Conservation (phyloP, 2,113 vertebrate species). For the Pangasianodon gigas region DNA sequence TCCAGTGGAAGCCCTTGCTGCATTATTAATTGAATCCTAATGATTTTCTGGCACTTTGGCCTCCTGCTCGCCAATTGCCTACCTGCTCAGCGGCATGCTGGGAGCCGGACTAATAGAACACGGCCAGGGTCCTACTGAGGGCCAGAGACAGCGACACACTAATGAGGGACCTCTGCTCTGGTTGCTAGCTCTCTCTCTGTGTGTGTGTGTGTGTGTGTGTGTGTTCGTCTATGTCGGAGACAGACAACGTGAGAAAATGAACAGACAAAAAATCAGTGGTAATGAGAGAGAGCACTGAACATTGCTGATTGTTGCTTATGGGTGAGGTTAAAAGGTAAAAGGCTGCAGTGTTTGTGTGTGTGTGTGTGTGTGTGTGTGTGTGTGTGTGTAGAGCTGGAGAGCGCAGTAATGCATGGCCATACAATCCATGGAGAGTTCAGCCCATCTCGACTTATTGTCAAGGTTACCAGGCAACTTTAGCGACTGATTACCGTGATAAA, state of each 20-base stretch:
- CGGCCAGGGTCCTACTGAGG: constrained; percentile 43
- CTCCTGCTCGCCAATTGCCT: constrained; percentile 56
- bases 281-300: constrained; percentile 19
- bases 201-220: neutral
- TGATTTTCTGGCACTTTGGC: constrained; percentile 61
- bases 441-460: constrained; percentile 13
- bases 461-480: constrained; percentile 44
- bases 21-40: constrained; percentile 64
- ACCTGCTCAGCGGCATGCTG: constrained; percentile 52
- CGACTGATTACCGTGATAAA: constrained; percentile 21
- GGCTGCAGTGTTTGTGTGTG: constrained; percentile 3
- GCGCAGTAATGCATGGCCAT: neutral
- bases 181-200: constrained; percentile 8
- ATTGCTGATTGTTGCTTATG: constrained; percentile 38
- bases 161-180: constrained; percentile 43
- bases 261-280: constrained; percentile 18
- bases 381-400: neutral
- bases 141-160: constrained; percentile 37
- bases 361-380: constrained; percentile 4
- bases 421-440: neutral
- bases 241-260: constrained; percentile 9
- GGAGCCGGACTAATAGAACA: constrained; percentile 47
- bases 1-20: constrained; percentile 53
- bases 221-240: constrained; percentile 11
- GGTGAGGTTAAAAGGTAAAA: constrained; percentile 31